Evolutionary conservation across 2,113 vertebrate genomes (phyloP).

Genomic region (Cercopithecus mona): DNA sequence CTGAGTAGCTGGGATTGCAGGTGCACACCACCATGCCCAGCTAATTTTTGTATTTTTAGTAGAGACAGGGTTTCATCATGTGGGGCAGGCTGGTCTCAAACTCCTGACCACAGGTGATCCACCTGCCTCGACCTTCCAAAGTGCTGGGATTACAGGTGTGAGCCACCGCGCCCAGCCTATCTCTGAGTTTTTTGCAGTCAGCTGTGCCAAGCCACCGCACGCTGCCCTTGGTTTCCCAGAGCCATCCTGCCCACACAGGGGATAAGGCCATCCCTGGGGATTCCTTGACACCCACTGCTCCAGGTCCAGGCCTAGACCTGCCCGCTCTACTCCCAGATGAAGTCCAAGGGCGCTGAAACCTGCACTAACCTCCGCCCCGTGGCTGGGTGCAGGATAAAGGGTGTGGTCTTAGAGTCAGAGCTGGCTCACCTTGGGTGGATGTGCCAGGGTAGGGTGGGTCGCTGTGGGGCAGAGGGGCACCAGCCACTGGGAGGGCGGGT

Average conservation of each 20-base stretch:
- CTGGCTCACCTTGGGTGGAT: background rate
- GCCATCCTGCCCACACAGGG: background rate
- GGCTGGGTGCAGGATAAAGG: background rate
- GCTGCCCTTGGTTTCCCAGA: conserved; percentile 1
- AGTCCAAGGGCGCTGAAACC: background rate
- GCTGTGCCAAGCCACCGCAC: background rate
- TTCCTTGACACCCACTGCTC: conserved; percentile 25
- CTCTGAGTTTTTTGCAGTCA: background rate
- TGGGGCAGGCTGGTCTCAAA: too few relatives aligned
- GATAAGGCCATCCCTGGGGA: background rate
- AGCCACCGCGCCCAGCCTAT: too few relatives aligned
- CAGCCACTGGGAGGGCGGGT: background rate
- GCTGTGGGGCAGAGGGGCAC: background rate
- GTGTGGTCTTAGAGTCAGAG: background rate
- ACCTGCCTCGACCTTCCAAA: too few relatives aligned
- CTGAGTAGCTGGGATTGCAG: too few relatives aligned
- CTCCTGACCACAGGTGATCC: too few relatives aligned
- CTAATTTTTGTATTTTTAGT: too few relatives aligned
- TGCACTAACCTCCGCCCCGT: fast-evolving
- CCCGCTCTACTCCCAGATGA: background rate
- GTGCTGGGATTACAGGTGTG: too few relatives aligned
- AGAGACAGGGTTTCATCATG: too few relatives aligned
- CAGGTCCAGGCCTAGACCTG: conserved; percentile 38
- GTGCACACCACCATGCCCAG: too few relatives aligned
- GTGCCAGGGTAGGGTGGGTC: background rate